Percentiles rank a stretch among this genome's conserved stretches.
These are phyloP conservation scores for Moxostoma hubbsi DNA, from an alignment of 2,797 vertebrate genomes.

Conservation along the genomic window DNA sequence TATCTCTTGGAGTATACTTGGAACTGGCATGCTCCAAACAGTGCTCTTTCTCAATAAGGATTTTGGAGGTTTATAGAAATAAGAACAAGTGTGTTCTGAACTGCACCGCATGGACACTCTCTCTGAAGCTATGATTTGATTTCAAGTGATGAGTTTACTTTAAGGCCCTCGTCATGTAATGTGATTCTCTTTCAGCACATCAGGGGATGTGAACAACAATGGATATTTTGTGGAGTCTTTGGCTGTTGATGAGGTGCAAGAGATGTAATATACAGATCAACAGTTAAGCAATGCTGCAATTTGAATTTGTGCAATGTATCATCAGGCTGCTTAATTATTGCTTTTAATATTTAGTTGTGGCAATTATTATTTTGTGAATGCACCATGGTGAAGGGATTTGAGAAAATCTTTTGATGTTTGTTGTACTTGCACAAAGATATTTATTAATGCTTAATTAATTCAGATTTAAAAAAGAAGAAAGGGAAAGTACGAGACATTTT, in stretches of 20 bases:
- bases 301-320: conserved; percentile 11
- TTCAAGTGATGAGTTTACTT: conserved; percentile 46
- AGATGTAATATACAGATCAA: background rate
- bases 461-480: background rate
- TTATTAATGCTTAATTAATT: conserved; percentile 20
- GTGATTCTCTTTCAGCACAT: background rate
- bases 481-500: background rate
- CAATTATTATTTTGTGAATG: conserved; percentile 31
- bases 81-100: background rate
- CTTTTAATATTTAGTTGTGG: conserved; percentile 21
- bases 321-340: conserved; percentile 23
- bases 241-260: background rate
- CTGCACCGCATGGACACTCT: background rate
- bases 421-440: conserved; percentile 24
- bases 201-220: background rate
- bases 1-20: background rate
- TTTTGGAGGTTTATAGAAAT: conserved; percentile 8
- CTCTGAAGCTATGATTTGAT: conserved; percentile 34
- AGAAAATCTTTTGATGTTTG: conserved; percentile 19
- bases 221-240: conserved; percentile 1
- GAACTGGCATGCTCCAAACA: background rate
- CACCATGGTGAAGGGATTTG: conserved; percentile 28
- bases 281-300: conserved; percentile 2
- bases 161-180: conserved; percentile 36
- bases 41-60: conserved; percentile 3